Percentiles rank a stretch among this genome's conserved stretches.
phyloP scores from a whole-genome alignment of 2,888 invertebrate genomes.

The Lissonota sp. region DNA sequence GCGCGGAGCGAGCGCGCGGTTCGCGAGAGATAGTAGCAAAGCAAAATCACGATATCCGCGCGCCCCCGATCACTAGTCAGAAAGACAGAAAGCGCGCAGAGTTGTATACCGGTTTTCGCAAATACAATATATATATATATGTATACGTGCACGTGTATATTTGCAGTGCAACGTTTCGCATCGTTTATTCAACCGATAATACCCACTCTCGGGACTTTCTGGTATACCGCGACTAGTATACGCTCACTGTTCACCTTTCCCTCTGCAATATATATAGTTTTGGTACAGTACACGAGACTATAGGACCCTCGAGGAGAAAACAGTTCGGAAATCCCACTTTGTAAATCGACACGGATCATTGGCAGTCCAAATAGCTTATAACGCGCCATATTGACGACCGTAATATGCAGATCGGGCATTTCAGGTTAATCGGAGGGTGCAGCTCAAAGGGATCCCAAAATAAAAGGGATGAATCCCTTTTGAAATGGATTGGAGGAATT shows the following conservation, averaged over 20 bases:
- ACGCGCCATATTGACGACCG: constrained; percentile 6
- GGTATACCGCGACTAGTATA: neutral
- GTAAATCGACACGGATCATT: constrained; percentile 57
- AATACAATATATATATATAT: constrained; percentile 41
- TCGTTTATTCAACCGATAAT: constrained; percentile 58
- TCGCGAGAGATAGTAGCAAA: constrained; percentile 7
- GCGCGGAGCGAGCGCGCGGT: too few species aligned
- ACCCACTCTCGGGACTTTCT: constrained; percentile 17
- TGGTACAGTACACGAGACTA: neutral
- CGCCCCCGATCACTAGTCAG: constrained; percentile 42
- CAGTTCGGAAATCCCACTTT: constrained; percentile 26
- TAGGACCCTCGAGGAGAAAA: constrained; percentile 44
- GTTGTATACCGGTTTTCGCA: constrained; percentile 44
- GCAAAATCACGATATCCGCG: neutral
- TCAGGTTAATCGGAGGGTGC: too few species aligned
- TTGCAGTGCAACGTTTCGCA: constrained; percentile 41
- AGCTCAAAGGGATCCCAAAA: too few species aligned
- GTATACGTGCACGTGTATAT: neutral
- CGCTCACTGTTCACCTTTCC: constrained; percentile 50
- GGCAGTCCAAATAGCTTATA: constrained; percentile 36
- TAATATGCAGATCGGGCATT: too few species aligned
- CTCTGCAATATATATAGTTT: neutral
- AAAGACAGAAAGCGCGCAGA: constrained; percentile 38
- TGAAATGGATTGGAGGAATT: too few species aligned
- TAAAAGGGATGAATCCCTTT: too few species aligned